These are phyloP conservation scores for Agrochola circellaris DNA, from an alignment of 2,888 invertebrate species.

Conservation along the genomic window DNA sequence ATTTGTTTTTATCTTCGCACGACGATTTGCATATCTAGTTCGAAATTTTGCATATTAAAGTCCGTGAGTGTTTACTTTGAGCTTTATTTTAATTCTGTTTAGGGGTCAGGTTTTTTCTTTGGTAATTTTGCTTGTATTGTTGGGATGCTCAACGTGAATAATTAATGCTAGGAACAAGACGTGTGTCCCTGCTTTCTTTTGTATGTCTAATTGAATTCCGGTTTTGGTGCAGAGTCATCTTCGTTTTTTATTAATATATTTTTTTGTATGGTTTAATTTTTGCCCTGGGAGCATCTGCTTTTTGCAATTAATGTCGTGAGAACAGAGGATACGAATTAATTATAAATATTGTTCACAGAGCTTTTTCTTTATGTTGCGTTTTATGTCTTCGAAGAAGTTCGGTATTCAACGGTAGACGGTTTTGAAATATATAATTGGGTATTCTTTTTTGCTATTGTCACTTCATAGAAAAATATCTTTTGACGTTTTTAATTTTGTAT, in stretches of 20 bases:
- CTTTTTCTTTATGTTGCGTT: slow-evolving; percentile 59
- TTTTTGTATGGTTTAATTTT: slow-evolving; percentile 81
- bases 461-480: slow-evolving; percentile 5
- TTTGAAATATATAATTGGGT: slow-evolving; percentile 50
- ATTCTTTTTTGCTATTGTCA: slow-evolving; percentile 41
- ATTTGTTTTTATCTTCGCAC: slow-evolving; percentile 89
- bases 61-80: slow-evolving; percentile 86
- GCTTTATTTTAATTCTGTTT: slow-evolving; percentile 88
- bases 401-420: slow-evolving; percentile 62
- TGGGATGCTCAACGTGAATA: slow-evolving; percentile 83
- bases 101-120: slow-evolving; percentile 87
- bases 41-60: slow-evolving; percentile 88
- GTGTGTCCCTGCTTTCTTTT: slow-evolving; percentile 87
- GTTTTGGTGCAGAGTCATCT: slow-evolving; percentile 88
- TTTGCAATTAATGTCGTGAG: slow-evolving; percentile 89
- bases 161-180: slow-evolving; percentile 86
- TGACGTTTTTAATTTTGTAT: slow-evolving; percentile 18
- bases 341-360: slow-evolving; percentile 69
- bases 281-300: slow-evolving; percentile 86
- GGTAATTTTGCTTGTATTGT: slow-evolving; percentile 81
- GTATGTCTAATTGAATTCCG: slow-evolving; percentile 88
- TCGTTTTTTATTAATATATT: slow-evolving; percentile 83
- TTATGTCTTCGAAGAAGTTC: slow-evolving; percentile 55
- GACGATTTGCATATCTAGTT: slow-evolving; percentile 90
- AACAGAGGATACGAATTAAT: slow-evolving; percentile 84